Evolutionary conservation across 2,797 vertebrate species (phyloP), one percentile per base, ranked within the genome.

Genomic region (Heterohyrax brucei): DNA sequence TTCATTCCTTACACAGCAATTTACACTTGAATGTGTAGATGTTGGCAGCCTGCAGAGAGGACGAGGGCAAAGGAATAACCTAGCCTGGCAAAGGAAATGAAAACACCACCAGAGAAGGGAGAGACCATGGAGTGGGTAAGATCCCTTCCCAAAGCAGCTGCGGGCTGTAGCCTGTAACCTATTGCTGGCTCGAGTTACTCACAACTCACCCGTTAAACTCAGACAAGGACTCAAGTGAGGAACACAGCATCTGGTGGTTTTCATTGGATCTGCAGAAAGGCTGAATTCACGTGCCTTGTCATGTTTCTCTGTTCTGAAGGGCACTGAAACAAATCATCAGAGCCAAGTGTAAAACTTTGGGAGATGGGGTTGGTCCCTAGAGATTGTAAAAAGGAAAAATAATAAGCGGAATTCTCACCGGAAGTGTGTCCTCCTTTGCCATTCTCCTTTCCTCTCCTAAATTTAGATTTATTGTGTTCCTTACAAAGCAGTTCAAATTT

Each of bases 391-490:
- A 82, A 56, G 53, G 62, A 86, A 93, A 88, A 93, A 28, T 48
- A 78, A 70, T 75, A 26, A 72, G 28, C 46, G 53, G 33, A 94
- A 75, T 84, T 84, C n/a, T 91, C 50, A 6, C 73, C 39, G 50
- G 75, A 96, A 94, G 5, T 10, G 61, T 64, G 50, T 61, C 24
- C 39, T 92, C 33, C 26, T 61, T 72, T 9, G 6, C 21, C 10
- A 0, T 26, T 46, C n/a, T 72, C 26, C 7, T 75, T 66, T 33
- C 10, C 21, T 89, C 50, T 87, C 82, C 48, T 72, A 95, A 90
- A 91, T 78, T 96, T 86, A 89, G 81, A 92, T 76, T 77, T 64
- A 53, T 50, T 81, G 12, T 87, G 24, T 53, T 96, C 22, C 75
- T 93, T 80, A 81, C 7, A 10, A 68, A 44, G 62, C 39, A 44